Percentiles rank a stretch among this genome's conserved stretches.
phyloP scores from a whole-genome alignment of 2,888 invertebrate genomes.

The Itoplectis maculator region DNA sequence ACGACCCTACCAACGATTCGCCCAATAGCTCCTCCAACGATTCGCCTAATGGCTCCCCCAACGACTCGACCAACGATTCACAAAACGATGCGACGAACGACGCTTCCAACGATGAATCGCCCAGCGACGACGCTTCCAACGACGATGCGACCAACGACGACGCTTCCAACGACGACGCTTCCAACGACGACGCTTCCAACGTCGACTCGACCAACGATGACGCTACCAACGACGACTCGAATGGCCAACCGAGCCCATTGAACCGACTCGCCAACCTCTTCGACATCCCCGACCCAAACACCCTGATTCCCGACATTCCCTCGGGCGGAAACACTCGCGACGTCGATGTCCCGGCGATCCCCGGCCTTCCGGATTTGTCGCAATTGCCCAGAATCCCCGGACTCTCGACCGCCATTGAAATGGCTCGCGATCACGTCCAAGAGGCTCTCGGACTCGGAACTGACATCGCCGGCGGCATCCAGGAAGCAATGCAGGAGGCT shows the following conservation, averaged over 20 bases:
- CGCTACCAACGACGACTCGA: too few relatives aligned
- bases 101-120: too few relatives aligned
- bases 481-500: conserved; percentile 66
- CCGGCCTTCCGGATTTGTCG: conserved; percentile 9
- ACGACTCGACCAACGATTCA: too few relatives aligned
- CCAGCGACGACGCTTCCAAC: too few relatives aligned
- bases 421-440: conserved; percentile 65
- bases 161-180: too few relatives aligned
- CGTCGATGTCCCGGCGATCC: conserved; percentile 3
- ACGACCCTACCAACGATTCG: too few relatives aligned
- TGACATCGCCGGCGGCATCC: conserved; percentile 67
- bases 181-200: too few relatives aligned
- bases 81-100: too few relatives aligned
- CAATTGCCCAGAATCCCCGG: conserved; percentile 56
- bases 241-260: background rate
- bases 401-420: conserved; percentile 55
- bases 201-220: too few relatives aligned
- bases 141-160: too few relatives aligned
- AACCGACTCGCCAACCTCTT: conserved; percentile 17
- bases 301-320: conserved; percentile 41
- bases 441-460: conserved; percentile 63
- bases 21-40: too few relatives aligned
- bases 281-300: conserved; percentile 19
- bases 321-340: background rate
- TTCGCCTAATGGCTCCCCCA: too few relatives aligned